Conservation (phyloP, 2,888 invertebrate genomes). For the Lycocerus yunnanus region DNA sequence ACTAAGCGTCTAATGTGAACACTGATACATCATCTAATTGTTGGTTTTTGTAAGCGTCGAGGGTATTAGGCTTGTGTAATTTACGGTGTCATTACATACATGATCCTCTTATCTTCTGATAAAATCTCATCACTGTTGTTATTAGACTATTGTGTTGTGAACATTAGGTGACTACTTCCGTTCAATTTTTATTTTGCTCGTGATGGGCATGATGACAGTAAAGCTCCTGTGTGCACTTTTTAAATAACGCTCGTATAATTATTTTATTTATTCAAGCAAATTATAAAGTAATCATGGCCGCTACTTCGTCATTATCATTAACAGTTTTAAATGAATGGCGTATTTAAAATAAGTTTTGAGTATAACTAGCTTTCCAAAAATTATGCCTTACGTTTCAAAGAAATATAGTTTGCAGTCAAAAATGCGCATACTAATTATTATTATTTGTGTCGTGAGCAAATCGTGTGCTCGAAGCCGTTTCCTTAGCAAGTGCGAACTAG, state of each 20-base stretch:
- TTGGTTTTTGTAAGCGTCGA: slow-evolving; percentile 44
- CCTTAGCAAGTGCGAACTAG: neutral
- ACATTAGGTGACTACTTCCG: slow-evolving; percentile 40
- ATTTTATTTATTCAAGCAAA: slow-evolving; percentile 1
- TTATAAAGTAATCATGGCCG: slow-evolving; percentile 3
- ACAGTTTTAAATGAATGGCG: neutral
- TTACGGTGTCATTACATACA: slow-evolving; percentile 51
- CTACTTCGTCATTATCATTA: neutral
- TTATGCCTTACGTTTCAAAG: neutral
- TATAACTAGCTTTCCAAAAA: neutral
- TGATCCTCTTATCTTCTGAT: slow-evolving; percentile 50
- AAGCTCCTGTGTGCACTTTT: slow-evolving; percentile 12
- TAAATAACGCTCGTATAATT: neutral
- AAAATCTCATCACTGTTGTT: slow-evolving; percentile 48
- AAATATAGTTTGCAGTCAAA: neutral
- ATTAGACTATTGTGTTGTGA: slow-evolving; percentile 45
- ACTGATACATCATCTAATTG: slow-evolving; percentile 41
- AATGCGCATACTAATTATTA: too few species aligned
- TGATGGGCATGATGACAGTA: slow-evolving; percentile 30
- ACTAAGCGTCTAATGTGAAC: slow-evolving; percentile 31
- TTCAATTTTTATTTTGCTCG: slow-evolving; percentile 17
- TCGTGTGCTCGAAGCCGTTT: neutral
- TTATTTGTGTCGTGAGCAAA: neutral
- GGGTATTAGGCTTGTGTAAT: slow-evolving; percentile 38
- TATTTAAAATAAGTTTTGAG: neutral